Base-by-base conservation (phyloP, 2,113 vertebrate genomes). In the Tamias sibiricus region DNA sequence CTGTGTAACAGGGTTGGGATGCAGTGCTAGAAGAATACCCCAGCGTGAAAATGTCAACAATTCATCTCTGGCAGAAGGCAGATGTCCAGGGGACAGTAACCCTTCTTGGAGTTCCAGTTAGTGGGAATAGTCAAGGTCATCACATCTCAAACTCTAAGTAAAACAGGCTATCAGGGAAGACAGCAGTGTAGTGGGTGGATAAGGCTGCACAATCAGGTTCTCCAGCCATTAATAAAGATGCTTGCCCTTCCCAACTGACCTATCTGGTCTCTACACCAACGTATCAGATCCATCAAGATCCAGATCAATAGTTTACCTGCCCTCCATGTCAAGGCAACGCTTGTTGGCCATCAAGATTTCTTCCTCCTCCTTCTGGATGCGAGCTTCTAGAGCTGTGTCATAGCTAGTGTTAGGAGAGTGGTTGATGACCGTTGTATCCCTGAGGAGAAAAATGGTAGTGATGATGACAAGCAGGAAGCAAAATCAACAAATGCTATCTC, bases 351-450 rank as follows among this genome's bases (percentile, higher is more conserved):
- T 99, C 74, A 99, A 98, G 96, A 99, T 99, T 98, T 99, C 99
- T 96, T 99, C 99, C 76, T 99, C 99, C 92, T 99, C 99, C 96
- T 99, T 99, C 98, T 99, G 99, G 93, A 99, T 99, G 4, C 99
- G 99, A 74, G 99, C 99, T 98, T 99, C 99, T 96, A 99, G 99
- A 0, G 99, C 99, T 1, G 99, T 99, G 97, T 99, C 99, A 0
- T 99, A 99, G 98, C 99, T 99, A 97, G 99, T 99, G 97, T 99
- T 99, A 84, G 99, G 99, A 0, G 99, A 99, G 97, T 99, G 99
- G 98, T 97, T 99, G 95, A 99, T 99, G 52, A 98, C 98, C 0
- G 98, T 97, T 1, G 99, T 99, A 97, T 99, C 99, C 98, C 99
- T 99, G 96, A 42, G 42, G 95, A 97, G 12, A 52, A 94, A 94